A percentile compares a stretch with the other conserved stretches of the same genome.
Conservation (phyloP, 2,888 invertebrate genomes). For the Biston stratarius region DNA sequence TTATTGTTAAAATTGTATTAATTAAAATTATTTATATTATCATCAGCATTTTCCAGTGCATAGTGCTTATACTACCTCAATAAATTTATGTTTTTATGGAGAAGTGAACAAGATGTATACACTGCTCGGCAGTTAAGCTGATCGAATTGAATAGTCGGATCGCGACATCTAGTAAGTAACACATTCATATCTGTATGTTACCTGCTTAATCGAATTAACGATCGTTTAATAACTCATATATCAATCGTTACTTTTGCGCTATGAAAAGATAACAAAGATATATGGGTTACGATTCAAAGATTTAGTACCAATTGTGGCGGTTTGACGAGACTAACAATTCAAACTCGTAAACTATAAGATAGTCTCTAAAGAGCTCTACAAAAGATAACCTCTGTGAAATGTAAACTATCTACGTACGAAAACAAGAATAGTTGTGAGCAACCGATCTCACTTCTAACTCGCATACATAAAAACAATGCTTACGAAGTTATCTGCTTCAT, state of each 20-base stretch:
- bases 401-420: constrained; percentile 34
- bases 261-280: constrained; percentile 16
- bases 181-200: background rate
- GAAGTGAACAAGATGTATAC: too few species aligned
- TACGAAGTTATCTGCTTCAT: constrained; percentile 51
- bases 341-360: constrained; percentile 58
- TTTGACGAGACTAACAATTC: constrained; percentile 57
- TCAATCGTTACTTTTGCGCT: background rate
- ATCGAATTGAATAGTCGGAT: too few species aligned
- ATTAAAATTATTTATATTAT: too few species aligned
- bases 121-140: too few species aligned
- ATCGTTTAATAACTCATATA: background rate
- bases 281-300: constrained; percentile 55
- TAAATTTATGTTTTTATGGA: too few species aligned
- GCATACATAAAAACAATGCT: constrained; percentile 54
- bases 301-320: constrained; percentile 54
- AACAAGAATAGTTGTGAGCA: constrained; percentile 40
- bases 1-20: too few species aligned
- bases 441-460: constrained; percentile 39
- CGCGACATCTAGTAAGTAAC: too few species aligned
- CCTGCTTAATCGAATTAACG: background rate
- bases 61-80: too few species aligned
- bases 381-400: constrained; percentile 51
- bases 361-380: constrained; percentile 48
- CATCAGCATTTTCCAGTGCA: too few species aligned